Evolutionary conservation across 2,888 invertebrate species (phyloP), one percentile per base, ranked within the genome.

Genomic region (Pantelozetes paolii): DNA sequence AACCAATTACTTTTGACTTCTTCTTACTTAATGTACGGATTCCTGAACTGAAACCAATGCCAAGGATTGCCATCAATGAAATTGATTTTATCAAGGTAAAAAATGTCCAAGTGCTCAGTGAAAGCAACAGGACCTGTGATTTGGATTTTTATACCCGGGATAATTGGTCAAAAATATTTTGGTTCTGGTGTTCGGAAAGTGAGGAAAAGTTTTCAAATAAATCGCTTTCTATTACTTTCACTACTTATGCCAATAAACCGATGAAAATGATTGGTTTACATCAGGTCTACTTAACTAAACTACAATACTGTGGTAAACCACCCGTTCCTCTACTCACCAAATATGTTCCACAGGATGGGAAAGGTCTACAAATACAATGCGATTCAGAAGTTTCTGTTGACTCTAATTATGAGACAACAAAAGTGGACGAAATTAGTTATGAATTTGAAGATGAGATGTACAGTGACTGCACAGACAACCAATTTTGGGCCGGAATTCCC

Each of bases 281-380:
- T 67, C 67, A 67, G 67, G 67, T 67, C 67, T 67, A 67, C 15
- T 40, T 67, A 20, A 67, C 42, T 20, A 67, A 67, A 67, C 67
- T 67, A 1, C 67, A 67, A 23, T 67, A 8, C 15, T 67, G 67
- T 42, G 67, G 67, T 9, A 40, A 42, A 20, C 67, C 67, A 40
- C 1, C 15, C 1, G 67, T 67, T 36, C 67, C 67, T 1, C 42
- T 67, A 11, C 23, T 67, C 5, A 11, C 67, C 3, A 5, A 67
- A 23, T 67, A 67, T 67, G n/a, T 67, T 1, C 67, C 67, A 3
- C 20, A 26, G 8, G 18, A 40, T 36, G 36, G 36, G n/a, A 9
- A 40, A 36, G 5, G 9, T 9, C n/a, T 36, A 11, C 59, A 42
- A 42, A 42, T 67, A 6, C 40, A 67, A 67, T 67, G 67, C 42